Evolutionary conservation across 2,113 vertebrate species (phyloP), one percentile per base, ranked within the genome.

Genomic region (Progne subis): DNA sequence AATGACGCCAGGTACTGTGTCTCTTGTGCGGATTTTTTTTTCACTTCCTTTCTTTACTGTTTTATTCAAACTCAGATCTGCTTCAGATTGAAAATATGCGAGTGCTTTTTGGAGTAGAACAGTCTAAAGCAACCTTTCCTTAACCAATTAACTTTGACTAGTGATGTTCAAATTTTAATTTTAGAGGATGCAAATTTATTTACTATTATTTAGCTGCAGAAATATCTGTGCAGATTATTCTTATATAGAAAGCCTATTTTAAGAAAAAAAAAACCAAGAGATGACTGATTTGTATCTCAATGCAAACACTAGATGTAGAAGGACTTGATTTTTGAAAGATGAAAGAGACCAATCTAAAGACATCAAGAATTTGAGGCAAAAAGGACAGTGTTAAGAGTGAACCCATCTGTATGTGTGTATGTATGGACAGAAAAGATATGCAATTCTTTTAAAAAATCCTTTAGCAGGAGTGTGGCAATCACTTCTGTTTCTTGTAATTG

Each of bases 361-460:
- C 10, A 76, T 29, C 2, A 61, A 70, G 18, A 70, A 23, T 32
- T 50, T 70, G 28, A 77, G 60, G 9, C 16, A 50, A 63, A 80
- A 63, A 63, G 12, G 16, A 7, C 11, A 28, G 17, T 24, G 13
- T 52, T 64, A 72, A 72, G 6, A 81, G 14, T 12, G 17, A 83
- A 16, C 6, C 17, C 2, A 6, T 46, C 1, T 41, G 4, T n/a
- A 9, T 16, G 12, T 23, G 11, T 29, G 8, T 34, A 3, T 41
- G 9, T 68, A 20, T 0, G 1, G 21, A 25, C 6, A 53, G 31
- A 34, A 53, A 89, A 67, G 20, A 14, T 5, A n/a, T 20, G 34
- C 4, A 9, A 47, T 49, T 25, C 60, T 39, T 16, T 63, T 20
- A 1, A 9, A 29, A 78, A 50, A 76, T 59, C 2, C 3, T 32